A percentile compares a stretch with the other conserved stretches of the same genome.
Evolutionary conservation across 2,888 invertebrate species (phyloP).

Genomic region (Leucania comma): DNA sequence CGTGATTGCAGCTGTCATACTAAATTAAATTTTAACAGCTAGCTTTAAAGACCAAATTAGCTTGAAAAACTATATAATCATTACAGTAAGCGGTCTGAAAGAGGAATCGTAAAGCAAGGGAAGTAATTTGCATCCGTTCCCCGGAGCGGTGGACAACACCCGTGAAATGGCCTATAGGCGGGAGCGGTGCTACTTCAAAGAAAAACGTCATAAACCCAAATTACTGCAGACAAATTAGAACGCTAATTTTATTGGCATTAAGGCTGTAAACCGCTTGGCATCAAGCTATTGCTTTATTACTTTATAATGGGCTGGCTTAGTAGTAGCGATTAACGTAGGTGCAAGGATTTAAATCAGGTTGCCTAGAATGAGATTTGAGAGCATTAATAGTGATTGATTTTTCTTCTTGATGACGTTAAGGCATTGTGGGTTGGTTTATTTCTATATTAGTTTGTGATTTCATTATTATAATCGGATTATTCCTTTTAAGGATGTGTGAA

Average conservation of each 20-base stretch:
- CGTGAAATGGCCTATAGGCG: conserved; percentile 86
- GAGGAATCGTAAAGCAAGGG: conserved; percentile 84
- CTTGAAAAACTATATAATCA: conserved; percentile 62
- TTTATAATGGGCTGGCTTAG: conserved; percentile 81
- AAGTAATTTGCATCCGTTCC: conserved; percentile 85
- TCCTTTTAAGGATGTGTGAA: conserved; percentile 53
- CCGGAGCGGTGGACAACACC: conserved; percentile 78
- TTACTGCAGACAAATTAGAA: conserved; percentile 86
- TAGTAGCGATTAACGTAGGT: conserved; percentile 79
- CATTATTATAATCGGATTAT: conserved; percentile 63
- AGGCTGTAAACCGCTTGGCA: conserved; percentile 83
- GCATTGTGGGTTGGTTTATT: conserved; percentile 55
- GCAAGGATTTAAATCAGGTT: conserved; percentile 66
- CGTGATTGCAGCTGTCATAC: conserved; percentile 37
- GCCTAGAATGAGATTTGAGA: conserved; percentile 66
- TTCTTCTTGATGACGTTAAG: conserved; percentile 58
- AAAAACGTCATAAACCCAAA: conserved; percentile 82
- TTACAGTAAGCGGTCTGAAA: conserved; percentile 71
- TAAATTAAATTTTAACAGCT: conserved; percentile 57
- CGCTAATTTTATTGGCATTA: conserved; percentile 86
- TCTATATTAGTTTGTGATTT: conserved; percentile 50
- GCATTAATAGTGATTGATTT: conserved; percentile 63
- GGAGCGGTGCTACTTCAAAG: conserved; percentile 70
- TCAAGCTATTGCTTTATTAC: conserved; percentile 81
- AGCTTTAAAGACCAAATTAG: conserved; percentile 65